Evolutionary conservation across 2,888 invertebrate genomes (phyloP).

Genomic region (Xanthia togata): DNA sequence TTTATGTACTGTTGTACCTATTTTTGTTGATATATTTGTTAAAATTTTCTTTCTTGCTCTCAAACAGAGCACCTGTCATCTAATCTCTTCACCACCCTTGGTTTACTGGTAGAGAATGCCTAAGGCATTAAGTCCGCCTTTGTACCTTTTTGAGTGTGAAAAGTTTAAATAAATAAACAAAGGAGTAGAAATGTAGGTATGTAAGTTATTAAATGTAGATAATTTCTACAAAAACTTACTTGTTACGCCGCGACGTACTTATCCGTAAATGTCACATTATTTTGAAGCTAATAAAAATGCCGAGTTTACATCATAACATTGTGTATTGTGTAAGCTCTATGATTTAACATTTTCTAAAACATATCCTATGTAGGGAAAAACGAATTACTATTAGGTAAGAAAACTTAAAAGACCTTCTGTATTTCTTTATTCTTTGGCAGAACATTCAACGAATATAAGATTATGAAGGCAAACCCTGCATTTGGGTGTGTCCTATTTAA

Average conservation of each 20-base stretch:
- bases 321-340: background rate
- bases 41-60: too few relatives aligned
- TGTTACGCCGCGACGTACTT: background rate
- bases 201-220: background rate
- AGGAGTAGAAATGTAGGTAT: too few relatives aligned
- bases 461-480: conserved; percentile 41
- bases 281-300: background rate
- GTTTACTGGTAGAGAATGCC: too few relatives aligned
- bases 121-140: too few relatives aligned
- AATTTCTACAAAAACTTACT: background rate
- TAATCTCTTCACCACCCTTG: too few relatives aligned
- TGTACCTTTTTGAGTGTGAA: too few relatives aligned
- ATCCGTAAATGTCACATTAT: background rate
- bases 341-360: background rate
- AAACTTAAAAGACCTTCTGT: conserved; percentile 14
- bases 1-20: too few relatives aligned
- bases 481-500: conserved; percentile 26
- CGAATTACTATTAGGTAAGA: background rate
- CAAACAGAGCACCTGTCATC: too few relatives aligned
- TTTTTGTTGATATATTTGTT: too few relatives aligned
- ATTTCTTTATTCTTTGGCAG: conserved; percentile 43
- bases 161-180: too few relatives aligned
- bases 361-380: background rate
- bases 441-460: conserved; percentile 49
- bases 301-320: background rate